These are phyloP conservation scores for Scaptomyza cyrtandrae DNA, from an alignment of 2,888 invertebrate genomes.

Conservation along the genomic window DNA sequence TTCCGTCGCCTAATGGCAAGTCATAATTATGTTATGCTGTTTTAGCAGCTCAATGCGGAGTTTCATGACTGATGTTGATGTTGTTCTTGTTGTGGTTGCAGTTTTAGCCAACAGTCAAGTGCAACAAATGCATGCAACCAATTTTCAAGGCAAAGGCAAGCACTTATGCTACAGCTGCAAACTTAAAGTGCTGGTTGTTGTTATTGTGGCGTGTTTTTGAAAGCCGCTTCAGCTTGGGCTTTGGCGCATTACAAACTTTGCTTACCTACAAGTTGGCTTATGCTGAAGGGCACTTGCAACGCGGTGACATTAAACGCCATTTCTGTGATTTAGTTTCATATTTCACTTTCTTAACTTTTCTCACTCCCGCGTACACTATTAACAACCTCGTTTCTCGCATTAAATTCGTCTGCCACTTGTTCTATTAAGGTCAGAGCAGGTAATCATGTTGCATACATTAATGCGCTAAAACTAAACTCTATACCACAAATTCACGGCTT, in stretches of 20 bases:
- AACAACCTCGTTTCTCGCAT: not conserved
- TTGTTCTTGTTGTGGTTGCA: slow-evolving; percentile 16
- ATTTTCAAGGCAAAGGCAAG: slow-evolving; percentile 53
- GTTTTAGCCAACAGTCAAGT: slow-evolving; percentile 38
- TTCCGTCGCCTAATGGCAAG: slow-evolving; percentile 58
- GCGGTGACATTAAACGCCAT: slow-evolving; percentile 43
- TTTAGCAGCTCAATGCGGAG: slow-evolving; percentile 66
- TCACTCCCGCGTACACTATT: not conserved
- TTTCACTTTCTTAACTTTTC: slow-evolving; percentile 13
- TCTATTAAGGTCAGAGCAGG: not conserved
- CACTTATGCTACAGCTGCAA: slow-evolving; percentile 47
- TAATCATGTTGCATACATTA: not conserved
- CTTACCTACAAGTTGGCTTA: slow-evolving; percentile 20
- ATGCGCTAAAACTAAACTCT: not conserved
- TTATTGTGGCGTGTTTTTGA: slow-evolving; percentile 30
- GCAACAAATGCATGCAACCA: slow-evolving; percentile 54
- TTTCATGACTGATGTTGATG: slow-evolving; percentile 23
- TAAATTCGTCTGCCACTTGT: slow-evolving; percentile 4
- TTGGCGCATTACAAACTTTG: slow-evolving; percentile 57
- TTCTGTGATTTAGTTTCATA: slow-evolving; percentile 30
- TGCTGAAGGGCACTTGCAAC: slow-evolving; percentile 39
- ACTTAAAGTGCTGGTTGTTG: slow-evolving; percentile 34
- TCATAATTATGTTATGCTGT: slow-evolving; percentile 70
- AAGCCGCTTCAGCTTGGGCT: slow-evolving; percentile 42
- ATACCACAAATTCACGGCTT: not conserved